Evolutionary conservation across 2,113 vertebrate genomes (phyloP), one percentile per base, ranked within the genome.

Genomic region (Cygnus atratus): DNA sequence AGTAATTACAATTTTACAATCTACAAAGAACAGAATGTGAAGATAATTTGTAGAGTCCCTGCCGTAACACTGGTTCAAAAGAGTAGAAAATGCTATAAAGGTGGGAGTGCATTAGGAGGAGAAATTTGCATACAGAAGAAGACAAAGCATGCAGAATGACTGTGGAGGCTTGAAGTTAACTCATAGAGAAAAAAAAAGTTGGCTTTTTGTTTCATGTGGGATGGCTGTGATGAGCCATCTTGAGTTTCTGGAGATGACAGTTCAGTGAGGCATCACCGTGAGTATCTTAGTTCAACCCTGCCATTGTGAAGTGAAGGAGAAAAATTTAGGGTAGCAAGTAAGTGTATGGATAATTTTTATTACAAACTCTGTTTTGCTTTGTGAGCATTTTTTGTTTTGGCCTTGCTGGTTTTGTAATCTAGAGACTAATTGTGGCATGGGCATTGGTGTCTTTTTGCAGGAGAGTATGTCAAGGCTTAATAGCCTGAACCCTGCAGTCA

Each of bases 1-100:
- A 73, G 74, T 94, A 90, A 93, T 96, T 90, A 65, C 2, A 1
- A 37, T 90, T 95, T 95, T 88, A 61, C 62, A 76, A 18, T 76
- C 71, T 65, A 29, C 73, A 66, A 54, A 73, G 52, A 73, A 28
- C 2, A 66, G 82, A 65, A 28, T 48, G 18, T 77, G 63, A 74
- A 74, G 82, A 16, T 84, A 74, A 77, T 88, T 90, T 3, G 3
- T 70, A 7, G 55, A 77, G 50, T 81, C 63, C 21, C 7, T 86
- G 41, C 29, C 12, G 6, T 70, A 74, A 63, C 58, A 19, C 37
- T 86, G 75, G 24, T 22, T 88, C 86, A 61, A 88, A 87, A 92
- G n/a, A 80, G 37, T 24, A 84, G 90, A 81, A 93, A 86, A 71
- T 80, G 70, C 24, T 59, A 7, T 24, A 52, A 91, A 79, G 50